These are phyloP conservation scores for Pseudococcus jackbeardsleyi DNA, from an alignment of 2,888 invertebrate species.

Conservation along the genomic window DNA sequence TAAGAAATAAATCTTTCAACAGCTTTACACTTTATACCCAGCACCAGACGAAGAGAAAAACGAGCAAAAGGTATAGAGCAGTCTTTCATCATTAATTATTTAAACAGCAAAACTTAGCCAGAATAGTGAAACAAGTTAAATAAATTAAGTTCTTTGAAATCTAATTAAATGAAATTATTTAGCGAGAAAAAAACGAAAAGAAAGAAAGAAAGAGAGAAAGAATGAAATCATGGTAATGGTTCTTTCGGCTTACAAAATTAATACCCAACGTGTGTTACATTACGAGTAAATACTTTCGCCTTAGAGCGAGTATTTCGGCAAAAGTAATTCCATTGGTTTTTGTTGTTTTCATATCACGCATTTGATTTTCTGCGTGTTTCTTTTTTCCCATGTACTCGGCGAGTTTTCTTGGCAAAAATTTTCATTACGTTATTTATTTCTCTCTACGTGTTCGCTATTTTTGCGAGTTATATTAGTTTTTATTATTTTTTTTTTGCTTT, in stretches of 20 bases:
- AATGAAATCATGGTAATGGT: slow-evolving; percentile 25
- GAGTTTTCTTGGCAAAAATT: neutral
- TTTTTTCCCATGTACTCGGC: neutral
- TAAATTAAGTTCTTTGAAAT: slow-evolving; percentile 36
- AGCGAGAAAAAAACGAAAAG: neutral
- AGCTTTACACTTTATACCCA: neutral
- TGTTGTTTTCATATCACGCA: slow-evolving; percentile 42
- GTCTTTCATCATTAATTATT: slow-evolving; percentile 40
- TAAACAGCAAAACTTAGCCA: slow-evolving; percentile 21
- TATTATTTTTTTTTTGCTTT: neutral
- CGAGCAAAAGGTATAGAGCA: neutral
- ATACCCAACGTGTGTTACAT: slow-evolving; percentile 36
- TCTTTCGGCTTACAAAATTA: slow-evolving; percentile 13
- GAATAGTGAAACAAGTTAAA: slow-evolving; percentile 26
- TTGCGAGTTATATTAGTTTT: slow-evolving; percentile 39
- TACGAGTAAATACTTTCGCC: slow-evolving; percentile 31
- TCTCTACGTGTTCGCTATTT: neutral
- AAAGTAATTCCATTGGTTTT: slow-evolving; percentile 26
- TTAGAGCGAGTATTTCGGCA: neutral
- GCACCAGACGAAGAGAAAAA: neutral
- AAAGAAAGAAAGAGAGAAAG: neutral
- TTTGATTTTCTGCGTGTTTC: slow-evolving; percentile 26
- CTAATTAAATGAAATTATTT: slow-evolving; percentile 43
- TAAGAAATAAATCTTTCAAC: slow-evolving; percentile 28
- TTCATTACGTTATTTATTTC: slow-evolving; percentile 34